Conservation (phyloP, 2,888 invertebrate species). For the Epirrhoe alternata region DNA sequence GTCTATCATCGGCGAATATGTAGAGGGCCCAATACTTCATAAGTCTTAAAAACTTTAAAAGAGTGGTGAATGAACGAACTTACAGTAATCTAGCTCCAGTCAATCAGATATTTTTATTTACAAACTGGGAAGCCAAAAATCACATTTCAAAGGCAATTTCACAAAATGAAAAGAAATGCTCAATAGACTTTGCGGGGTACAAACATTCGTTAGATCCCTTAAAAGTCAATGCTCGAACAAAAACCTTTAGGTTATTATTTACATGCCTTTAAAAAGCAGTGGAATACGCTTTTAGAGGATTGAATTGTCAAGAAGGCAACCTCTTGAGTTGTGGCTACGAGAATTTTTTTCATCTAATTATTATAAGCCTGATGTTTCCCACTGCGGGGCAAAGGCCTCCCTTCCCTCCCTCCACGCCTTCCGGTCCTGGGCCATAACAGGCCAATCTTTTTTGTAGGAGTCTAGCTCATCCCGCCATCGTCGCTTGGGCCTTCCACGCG, state of each 20-base stretch:
- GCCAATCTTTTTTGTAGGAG: too few relatives aligned
- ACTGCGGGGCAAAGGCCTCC: too few relatives aligned
- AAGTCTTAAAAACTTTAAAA: too few relatives aligned
- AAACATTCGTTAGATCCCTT: conserved; percentile 31
- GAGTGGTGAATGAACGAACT: too few relatives aligned
- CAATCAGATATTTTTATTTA: background rate
- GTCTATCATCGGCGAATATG: too few relatives aligned
- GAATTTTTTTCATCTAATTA: too few relatives aligned
- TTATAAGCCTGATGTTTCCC: too few relatives aligned
- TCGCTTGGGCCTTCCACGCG: too few relatives aligned
- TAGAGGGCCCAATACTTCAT: too few relatives aligned
- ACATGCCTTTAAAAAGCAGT: conserved; percentile 47
- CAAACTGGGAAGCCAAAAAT: background rate
- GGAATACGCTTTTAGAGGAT: conserved; percentile 61
- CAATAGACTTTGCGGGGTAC: conserved; percentile 13
- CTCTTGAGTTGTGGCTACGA: conserved; percentile 33
- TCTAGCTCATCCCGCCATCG: too few relatives aligned
- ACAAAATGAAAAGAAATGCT: conserved; percentile 18
- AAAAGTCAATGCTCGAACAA: conserved; percentile 24
- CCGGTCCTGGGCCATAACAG: too few relatives aligned
- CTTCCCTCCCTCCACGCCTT: too few relatives aligned
- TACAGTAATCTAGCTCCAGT: background rate
- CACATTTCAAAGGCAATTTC: background rate
- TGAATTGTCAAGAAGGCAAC: conserved; percentile 59
- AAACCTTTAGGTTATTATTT: conserved; percentile 48